These are phyloP conservation scores for Myzus persicae DNA, from an alignment of 1,140 invertebrate genomes.

Conservation along the genomic window DNA sequence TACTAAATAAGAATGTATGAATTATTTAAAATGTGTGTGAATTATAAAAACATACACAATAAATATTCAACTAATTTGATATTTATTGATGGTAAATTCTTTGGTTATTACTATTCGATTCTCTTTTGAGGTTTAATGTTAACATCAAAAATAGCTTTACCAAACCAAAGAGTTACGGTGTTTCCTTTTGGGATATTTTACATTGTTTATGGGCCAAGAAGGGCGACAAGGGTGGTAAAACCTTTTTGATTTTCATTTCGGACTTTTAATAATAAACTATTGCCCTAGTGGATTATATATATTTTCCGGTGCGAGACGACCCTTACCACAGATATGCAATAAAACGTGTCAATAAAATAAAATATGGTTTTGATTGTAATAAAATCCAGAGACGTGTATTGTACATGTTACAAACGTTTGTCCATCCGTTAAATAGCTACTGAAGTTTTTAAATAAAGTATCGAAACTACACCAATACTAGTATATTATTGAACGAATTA, in stretches of 20 bases:
- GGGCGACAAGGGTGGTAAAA: background rate
- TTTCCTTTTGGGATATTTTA: constrained; percentile 31
- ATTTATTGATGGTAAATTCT: background rate
- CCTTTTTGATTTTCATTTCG: constrained; percentile 37
- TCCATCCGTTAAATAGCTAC: background rate
- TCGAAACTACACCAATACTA: background rate
- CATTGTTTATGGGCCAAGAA: constrained; percentile 23
- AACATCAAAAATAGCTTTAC: background rate
- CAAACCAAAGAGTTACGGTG: background rate
- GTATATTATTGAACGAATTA: background rate
- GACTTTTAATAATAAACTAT: constrained; percentile 28
- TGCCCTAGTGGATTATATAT: background rate
- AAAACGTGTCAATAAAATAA: constrained; percentile 22
- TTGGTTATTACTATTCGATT: constrained; percentile 25
- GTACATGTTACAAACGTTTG: background rate
- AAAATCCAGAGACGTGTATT: background rate
- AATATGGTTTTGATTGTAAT: background rate
- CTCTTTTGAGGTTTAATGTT: background rate
- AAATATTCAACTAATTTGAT: constrained; percentile 6
- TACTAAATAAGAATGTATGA: background rate
- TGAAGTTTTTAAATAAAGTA: too few species aligned
- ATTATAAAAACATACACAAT: background rate
- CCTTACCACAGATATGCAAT: background rate
- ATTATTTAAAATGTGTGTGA: background rate
- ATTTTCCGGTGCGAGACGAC: background rate